Conservation (phyloP, 2,113 vertebrate species). For the Antennarius striatus region DNA sequence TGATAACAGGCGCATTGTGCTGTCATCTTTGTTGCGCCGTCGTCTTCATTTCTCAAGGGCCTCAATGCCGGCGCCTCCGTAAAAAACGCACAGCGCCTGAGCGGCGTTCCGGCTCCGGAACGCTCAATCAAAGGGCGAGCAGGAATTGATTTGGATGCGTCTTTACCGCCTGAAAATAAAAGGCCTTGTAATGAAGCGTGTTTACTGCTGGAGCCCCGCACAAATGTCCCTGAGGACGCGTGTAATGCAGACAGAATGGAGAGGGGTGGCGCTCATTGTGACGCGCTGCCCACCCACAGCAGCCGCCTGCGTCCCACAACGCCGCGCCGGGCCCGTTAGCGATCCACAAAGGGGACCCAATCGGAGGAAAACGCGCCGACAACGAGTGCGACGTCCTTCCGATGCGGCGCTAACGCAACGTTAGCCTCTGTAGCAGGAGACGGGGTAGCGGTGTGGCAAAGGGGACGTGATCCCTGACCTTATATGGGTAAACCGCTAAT, state of each 20-base stretch:
- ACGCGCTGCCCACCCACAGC: conserved; percentile 32
- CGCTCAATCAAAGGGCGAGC: conserved; percentile 51
- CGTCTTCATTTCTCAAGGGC: conserved; percentile 39
- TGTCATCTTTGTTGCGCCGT: conserved; percentile 31
- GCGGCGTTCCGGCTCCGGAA: conserved; percentile 23
- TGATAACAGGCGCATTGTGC: conserved; percentile 22
- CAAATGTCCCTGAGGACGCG: conserved; percentile 45
- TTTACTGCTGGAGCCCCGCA: conserved; percentile 43
- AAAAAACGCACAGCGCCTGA: conserved; percentile 12
- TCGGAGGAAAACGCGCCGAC: neutral
- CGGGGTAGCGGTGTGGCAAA: too few relatives aligned
- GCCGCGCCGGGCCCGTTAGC: neutral
- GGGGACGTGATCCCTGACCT: too few relatives aligned
- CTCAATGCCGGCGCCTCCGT: conserved; percentile 11
- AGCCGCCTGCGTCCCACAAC: conserved; percentile 18
- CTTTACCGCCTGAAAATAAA: conserved; percentile 54
- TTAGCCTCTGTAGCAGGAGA: too few relatives aligned
- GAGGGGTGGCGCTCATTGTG: conserved; percentile 13
- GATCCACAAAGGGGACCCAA: conserved; percentile 2
- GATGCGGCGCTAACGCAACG: too few relatives aligned
- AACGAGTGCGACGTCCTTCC: too few relatives aligned
- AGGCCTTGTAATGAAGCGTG: conserved; percentile 57
- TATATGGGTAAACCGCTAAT: too few relatives aligned
- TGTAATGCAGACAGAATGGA: conserved; percentile 38
- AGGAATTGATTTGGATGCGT: conserved; percentile 62